phyloP scores from a whole-genome alignment of 2,888 invertebrate species.

The Cacoxenus indagator region DNA sequence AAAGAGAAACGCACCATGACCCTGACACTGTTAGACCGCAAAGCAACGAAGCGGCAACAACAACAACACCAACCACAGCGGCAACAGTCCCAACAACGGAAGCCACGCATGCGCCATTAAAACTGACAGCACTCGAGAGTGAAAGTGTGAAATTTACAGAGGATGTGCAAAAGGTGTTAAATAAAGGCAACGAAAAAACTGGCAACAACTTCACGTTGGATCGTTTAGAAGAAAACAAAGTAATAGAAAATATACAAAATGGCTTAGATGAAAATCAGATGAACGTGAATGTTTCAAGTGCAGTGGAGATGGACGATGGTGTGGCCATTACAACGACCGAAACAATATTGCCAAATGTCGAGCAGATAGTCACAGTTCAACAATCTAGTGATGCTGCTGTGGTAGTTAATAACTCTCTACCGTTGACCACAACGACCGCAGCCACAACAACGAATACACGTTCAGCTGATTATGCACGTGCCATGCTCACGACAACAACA shows the following conservation, averaged over 20 bases:
- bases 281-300: conserved; percentile 20
- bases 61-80: neutral
- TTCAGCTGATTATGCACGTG: conserved; percentile 31
- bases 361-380: neutral
- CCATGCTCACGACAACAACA: conserved; percentile 34
- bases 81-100: neutral
- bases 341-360: neutral
- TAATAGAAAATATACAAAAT: conserved; percentile 20
- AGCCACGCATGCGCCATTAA: conserved; percentile 12
- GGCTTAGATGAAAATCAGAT: conserved; percentile 22
- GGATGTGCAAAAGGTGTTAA: conserved; percentile 7
- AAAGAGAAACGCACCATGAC: conserved; percentile 54
- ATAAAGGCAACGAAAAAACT: neutral
- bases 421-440: neutral
- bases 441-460: neutral
- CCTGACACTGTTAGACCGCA: conserved; percentile 50
- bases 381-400: neutral
- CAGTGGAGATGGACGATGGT: neutral
- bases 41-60: neutral
- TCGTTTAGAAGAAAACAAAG: conserved; percentile 2
- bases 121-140: conserved; percentile 16
- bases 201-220: conserved; percentile 23
- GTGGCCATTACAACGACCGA: conserved; percentile 8
- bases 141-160: conserved; percentile 25
- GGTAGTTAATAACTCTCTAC: no score